Evolutionary conservation across 1,140 invertebrate species (phyloP), one percentile per base, ranked within the genome.

Genomic region (Bursaphelenchus mucronatus): DNA sequence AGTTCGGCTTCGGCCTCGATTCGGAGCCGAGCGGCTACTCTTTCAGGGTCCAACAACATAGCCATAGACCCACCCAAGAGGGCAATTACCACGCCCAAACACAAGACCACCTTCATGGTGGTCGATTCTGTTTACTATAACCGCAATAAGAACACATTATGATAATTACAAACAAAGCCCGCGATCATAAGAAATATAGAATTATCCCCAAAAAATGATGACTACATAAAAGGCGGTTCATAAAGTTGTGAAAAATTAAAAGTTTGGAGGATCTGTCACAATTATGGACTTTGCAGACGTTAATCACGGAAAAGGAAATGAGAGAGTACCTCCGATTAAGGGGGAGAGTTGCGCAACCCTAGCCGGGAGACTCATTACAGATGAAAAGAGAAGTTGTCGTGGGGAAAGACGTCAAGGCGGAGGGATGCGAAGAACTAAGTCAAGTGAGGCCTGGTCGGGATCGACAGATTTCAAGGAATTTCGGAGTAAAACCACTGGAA

Each of bases 11-110:
- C 66, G 30, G 53, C 52, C 41, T 77, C 76, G 46, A 81, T 76
- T 46, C 69, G 51, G 8, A 76, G 59, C 13, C 76, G 55, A 13
- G 76, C 76, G 5, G 79, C 79, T 41, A 78, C 79, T 54, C 76
- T 45, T 64, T 78, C 75, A 7, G 79, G 76, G 67, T 80, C 68
- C 9, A 78, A 19, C 19, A 59, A 59, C 76, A 78, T 78, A 8
- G 55, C 62, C 13, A 19, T 6, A n/a, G 47, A 49, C 47, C 47
- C 47, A 49, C 13, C 19, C 13, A 19, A 49, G 19, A 49, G 19
- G 47, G 47, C 47, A n/a, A 49, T n/a, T n/a, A 19, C 13, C 47
- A 19, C 47, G 47, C 47, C 47, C 13, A n/a, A 49, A 19, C 47
- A n/a, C 47, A 49, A 49, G 19, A 30, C 30, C 30, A 30, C 30